A percentile compares a stretch with the other conserved stretches of the same genome.
Conservation (phyloP, 2,113 vertebrate species). For the Furnarius figulus region DNA sequence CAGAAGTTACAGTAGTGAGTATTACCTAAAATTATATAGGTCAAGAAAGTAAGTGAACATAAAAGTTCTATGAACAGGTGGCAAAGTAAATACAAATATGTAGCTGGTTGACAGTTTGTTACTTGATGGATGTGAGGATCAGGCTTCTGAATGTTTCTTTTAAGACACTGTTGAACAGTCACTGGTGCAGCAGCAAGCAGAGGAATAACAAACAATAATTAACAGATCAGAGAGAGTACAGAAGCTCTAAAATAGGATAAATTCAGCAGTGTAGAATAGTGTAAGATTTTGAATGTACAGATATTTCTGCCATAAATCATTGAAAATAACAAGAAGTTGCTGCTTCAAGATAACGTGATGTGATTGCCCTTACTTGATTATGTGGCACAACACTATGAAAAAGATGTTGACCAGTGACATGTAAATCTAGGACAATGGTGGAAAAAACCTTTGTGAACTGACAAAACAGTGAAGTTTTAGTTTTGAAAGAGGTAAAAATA, state of each 20-base stretch:
- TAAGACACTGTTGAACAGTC: background rate
- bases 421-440: background rate
- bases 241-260: background rate
- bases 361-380: background rate
- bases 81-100: background rate
- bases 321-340: background rate
- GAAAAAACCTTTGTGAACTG: background rate
- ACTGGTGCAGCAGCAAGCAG: background rate
- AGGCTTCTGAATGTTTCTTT: background rate
- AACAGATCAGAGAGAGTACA: background rate
- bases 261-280: background rate
- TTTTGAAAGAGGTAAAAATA: background rate
- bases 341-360: accelerated
- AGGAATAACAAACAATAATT: background rate
- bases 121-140: background rate
- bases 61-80: background rate
- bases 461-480: background rate
- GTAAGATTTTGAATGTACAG: background rate
- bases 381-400: background rate
- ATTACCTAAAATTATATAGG: background rate
- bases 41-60: background rate
- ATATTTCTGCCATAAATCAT: background rate
- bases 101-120: background rate
- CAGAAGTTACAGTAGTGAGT: background rate
- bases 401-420: accelerated